phyloP scores from a whole-genome alignment of 2,888 invertebrate genomes.

The Macrosoma leucophasiata region DNA sequence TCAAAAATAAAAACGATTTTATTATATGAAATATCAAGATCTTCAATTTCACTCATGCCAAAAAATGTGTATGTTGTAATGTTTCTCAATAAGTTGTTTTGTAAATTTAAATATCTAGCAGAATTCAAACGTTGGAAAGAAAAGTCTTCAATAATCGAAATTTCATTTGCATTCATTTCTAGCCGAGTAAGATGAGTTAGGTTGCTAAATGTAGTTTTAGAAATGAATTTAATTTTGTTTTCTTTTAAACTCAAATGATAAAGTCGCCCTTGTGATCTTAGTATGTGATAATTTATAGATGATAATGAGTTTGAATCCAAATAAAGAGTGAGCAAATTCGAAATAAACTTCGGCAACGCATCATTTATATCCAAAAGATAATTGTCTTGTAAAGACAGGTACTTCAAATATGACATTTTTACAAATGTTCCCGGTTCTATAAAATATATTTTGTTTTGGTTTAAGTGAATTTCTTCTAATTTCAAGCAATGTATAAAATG shows the following conservation, averaged over 20 bases:
- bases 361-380: slow-evolving; percentile 84
- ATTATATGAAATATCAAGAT: slow-evolving; percentile 85
- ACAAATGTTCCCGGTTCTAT: slow-evolving; percentile 88
- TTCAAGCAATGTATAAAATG: slow-evolving; percentile 86
- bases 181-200: slow-evolving; percentile 83
- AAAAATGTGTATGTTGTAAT: slow-evolving; percentile 84
- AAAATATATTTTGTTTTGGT: slow-evolving; percentile 87
- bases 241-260: slow-evolving; percentile 88
- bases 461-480: slow-evolving; percentile 87
- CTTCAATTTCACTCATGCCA: slow-evolving; percentile 85
- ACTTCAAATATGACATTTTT: slow-evolving; percentile 83
- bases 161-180: slow-evolving; percentile 86
- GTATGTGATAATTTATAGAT: slow-evolving; percentile 83
- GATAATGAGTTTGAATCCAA: slow-evolving; percentile 85
- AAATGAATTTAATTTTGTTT: slow-evolving; percentile 83
- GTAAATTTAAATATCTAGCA: slow-evolving; percentile 86
- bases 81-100: slow-evolving; percentile 81
- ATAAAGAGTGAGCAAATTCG: slow-evolving; percentile 84
- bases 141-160: slow-evolving; percentile 86
- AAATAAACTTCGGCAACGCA: slow-evolving; percentile 82
- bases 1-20: slow-evolving; percentile 81
- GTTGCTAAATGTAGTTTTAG: slow-evolving; percentile 83
- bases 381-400: slow-evolving; percentile 90
- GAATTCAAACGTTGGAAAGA: slow-evolving; percentile 86
- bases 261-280: slow-evolving; percentile 86